phyloP scores from a whole-genome alignment of 2,113 vertebrate genomes.

The Xenopus laevis region DNA sequence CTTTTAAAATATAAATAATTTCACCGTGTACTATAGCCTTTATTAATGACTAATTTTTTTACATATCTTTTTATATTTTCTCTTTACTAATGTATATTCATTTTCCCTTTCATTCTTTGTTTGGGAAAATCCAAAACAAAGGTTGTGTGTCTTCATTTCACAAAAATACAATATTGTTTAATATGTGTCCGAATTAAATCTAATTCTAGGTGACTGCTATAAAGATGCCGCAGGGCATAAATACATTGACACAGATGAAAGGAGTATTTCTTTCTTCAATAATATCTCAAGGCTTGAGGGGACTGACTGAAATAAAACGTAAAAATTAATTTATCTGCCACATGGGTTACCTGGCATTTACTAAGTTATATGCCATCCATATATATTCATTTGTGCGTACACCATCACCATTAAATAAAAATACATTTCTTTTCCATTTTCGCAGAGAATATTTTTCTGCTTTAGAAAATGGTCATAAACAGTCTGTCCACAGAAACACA shows the following conservation, averaged over 20 bases:
- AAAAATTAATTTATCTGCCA: conserved; percentile 21
- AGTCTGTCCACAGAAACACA: too few relatives aligned
- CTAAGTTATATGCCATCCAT: not conserved
- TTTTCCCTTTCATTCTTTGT: too few relatives aligned
- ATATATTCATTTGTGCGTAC: not conserved
- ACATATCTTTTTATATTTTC: too few relatives aligned
- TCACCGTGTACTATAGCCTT: too few relatives aligned
- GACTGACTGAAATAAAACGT: conserved; percentile 26
- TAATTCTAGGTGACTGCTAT: conserved; percentile 22
- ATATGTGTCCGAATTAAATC: conserved; percentile 24
- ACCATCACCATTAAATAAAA: not conserved
- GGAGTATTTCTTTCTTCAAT: conserved; percentile 25
- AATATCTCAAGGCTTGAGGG: conserved; percentile 27
- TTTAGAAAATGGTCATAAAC: too few relatives aligned
- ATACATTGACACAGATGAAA: conserved; percentile 22
- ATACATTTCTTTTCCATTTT: not conserved
- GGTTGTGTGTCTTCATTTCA: not conserved
- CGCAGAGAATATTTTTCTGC: not conserved
- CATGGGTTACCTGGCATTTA: conserved; percentile 14
- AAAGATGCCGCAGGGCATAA: conserved; percentile 23
- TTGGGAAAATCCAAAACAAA: not conserved
- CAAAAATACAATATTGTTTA: conserved; percentile 16
- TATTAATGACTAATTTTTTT: too few relatives aligned
- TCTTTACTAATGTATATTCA: too few relatives aligned
- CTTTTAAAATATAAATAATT: too few relatives aligned